Percentiles rank a stretch among this genome's conserved stretches.
Evolutionary conservation across 1,140 invertebrate genomes (phyloP).

Genomic region (Bombus superbus): DNA sequence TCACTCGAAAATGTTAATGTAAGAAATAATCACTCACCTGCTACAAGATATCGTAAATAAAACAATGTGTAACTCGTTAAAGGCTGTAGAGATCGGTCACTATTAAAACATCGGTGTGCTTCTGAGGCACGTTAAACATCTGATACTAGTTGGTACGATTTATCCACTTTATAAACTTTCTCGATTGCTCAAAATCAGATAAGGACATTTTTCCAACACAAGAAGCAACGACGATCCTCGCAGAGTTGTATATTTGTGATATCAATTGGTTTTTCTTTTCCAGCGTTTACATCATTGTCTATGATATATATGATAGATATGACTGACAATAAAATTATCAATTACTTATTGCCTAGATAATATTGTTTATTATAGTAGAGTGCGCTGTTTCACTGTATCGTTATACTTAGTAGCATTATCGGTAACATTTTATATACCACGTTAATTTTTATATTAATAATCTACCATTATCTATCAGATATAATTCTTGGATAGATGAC

Average conservation of each 20-base stretch:
- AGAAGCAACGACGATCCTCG: no score
- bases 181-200: neutral
- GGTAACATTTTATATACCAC: neutral
- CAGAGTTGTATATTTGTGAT: neutral
- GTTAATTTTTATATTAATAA: constrained; percentile 4
- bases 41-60: neutral
- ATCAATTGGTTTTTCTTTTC: neutral
- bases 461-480: constrained; percentile 10
- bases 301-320: neutral
- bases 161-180: constrained; percentile 1
- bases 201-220: neutral
- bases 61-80: no score
- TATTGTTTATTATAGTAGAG: neutral
- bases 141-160: neutral
- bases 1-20: neutral
- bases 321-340: constrained; percentile 23
- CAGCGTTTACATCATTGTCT: neutral
- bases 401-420: neutral
- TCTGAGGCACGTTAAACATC: neutral
- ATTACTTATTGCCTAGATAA: neutral
- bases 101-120: no score
- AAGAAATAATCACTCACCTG: neutral
- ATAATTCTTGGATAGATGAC: neutral
- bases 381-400: neutral
- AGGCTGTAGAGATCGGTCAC: no score